These are phyloP conservation scores for Mionectes olivaceus DNA, from an alignment of 2,797 vertebrate species.

Conservation along the genomic window DNA sequence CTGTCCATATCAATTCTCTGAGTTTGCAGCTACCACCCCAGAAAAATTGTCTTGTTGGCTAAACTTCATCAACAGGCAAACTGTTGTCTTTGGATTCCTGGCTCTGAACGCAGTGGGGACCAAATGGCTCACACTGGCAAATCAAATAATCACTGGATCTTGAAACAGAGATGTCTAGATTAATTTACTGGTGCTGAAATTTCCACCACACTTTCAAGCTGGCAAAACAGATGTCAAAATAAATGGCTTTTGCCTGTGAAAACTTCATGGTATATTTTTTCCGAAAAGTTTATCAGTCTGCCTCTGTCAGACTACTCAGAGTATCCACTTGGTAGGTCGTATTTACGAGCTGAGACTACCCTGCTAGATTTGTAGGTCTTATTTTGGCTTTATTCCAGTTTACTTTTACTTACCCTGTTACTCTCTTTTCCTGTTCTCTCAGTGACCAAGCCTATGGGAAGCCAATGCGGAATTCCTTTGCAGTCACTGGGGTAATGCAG, in stretches of 20 bases:
- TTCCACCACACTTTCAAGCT: not conserved
- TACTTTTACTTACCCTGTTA: not conserved
- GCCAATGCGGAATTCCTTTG: not conserved
- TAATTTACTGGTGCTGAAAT: not conserved
- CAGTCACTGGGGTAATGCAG: not conserved
- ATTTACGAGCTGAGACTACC: constrained; percentile 18
- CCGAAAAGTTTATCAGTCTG: not conserved
- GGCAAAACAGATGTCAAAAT: not conserved
- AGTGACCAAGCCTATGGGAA: not conserved
- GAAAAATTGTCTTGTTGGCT: not conserved
- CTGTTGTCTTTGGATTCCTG: not conserved
- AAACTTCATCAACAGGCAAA: not conserved
- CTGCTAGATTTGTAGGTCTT: not conserved
- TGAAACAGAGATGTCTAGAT: not conserved
- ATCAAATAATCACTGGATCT: not conserved
- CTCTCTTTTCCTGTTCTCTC: constrained; percentile 16
- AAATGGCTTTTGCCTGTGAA: not conserved
- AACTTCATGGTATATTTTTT: not conserved
- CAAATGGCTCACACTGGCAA: not conserved
- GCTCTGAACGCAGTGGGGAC: not conserved
- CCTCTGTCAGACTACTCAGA: not conserved
- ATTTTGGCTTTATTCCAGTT: constrained; percentile 13
- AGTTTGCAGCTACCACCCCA: not conserved
- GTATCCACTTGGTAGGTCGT: not conserved
- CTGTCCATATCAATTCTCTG: not conserved